Conservation (phyloP, 2,113 vertebrate species). For the Nesoenas mayeri region DNA sequence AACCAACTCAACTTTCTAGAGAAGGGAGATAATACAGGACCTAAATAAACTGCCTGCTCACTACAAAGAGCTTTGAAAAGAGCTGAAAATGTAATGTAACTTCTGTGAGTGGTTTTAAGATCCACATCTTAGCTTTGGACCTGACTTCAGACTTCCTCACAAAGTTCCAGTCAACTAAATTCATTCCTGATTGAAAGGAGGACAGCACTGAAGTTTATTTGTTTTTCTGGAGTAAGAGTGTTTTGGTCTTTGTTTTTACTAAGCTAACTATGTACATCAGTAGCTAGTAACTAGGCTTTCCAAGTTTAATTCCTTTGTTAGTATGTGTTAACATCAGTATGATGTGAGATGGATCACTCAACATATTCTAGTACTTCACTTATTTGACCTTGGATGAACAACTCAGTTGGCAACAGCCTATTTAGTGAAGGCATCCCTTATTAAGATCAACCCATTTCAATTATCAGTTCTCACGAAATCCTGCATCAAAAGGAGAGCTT, state of each 20-base stretch:
- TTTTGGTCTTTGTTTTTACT: neutral
- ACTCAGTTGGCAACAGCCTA: neutral
- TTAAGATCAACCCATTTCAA: neutral
- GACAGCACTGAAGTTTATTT: neutral
- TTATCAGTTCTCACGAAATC: neutral
- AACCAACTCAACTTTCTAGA: neutral
- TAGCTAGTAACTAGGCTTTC: neutral
- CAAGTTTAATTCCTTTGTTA: neutral
- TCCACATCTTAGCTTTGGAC: neutral
- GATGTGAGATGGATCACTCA: neutral
- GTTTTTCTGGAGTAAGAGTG: neutral
- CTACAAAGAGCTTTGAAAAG: neutral
- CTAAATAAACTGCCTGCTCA: neutral
- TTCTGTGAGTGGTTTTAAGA: neutral
- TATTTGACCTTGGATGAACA: neutral
- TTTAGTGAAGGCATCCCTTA: neutral
- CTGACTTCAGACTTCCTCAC: neutral
- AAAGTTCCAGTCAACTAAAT: neutral
- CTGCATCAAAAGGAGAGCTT: neutral
- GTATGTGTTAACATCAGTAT: neutral
- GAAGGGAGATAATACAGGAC: neutral
- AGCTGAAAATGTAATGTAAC: neutral
- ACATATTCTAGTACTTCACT: neutral
- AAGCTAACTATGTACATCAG: neutral
- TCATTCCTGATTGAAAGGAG: neutral